Conservation (phyloP, 2,888 invertebrate genomes). For the Spatulosminthurus flaviceps region DNA sequence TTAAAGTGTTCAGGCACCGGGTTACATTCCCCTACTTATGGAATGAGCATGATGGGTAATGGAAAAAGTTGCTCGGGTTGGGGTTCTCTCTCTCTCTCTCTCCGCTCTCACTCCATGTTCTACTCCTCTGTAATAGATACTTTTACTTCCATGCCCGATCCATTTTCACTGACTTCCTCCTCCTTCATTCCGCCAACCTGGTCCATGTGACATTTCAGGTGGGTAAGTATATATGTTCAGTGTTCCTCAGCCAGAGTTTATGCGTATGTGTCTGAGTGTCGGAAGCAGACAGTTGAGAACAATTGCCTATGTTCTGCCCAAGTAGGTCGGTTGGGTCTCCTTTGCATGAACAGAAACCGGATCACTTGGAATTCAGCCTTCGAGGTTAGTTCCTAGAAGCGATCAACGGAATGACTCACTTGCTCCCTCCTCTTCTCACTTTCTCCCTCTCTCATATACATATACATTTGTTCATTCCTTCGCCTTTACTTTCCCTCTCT, state of each 20-base stretch:
- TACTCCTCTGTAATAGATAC: too few relatives aligned
- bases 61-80: slow-evolving; percentile 42
- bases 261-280: neutral
- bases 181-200: slow-evolving; percentile 1
- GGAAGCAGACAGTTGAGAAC: slow-evolving; percentile 39
- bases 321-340: slow-evolving; percentile 37
- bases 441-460: slow-evolving; percentile 27
- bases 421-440: slow-evolving; percentile 7
- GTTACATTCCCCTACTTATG: slow-evolving; percentile 35
- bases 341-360: slow-evolving; percentile 35
- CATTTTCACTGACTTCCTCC: neutral
- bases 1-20: slow-evolving; percentile 39
- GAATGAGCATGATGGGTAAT: slow-evolving; percentile 45
- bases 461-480: neutral
- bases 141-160: too few relatives aligned
- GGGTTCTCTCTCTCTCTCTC: too few relatives aligned
- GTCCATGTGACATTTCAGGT: neutral
- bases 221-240: neutral
- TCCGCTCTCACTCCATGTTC: neutral
- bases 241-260: neutral
- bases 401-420: slow-evolving; percentile 38
- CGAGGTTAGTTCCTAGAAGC: slow-evolving; percentile 32
- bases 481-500: neutral
- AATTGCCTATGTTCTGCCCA: slow-evolving; percentile 30
- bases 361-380: slow-evolving; percentile 33